A percentile compares a stretch with the other conserved stretches of the same genome.
Conservation (phyloP, 2,113 vertebrate species). For the Taxidea taxus region DNA sequence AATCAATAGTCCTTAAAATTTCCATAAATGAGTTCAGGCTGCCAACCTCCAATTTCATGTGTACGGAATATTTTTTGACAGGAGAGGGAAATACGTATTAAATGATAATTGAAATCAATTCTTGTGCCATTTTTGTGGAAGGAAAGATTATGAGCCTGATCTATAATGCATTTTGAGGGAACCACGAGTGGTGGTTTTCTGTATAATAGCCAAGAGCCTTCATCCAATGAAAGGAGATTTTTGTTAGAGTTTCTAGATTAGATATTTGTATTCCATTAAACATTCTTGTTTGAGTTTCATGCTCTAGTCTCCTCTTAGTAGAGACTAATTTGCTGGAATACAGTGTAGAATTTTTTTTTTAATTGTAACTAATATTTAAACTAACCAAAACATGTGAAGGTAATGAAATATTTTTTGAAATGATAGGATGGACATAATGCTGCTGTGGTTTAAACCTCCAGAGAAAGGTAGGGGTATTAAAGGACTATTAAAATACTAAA, state of each 20-base stretch:
- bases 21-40: constrained; percentile 50
- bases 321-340: constrained; percentile 36
- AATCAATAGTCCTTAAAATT: constrained; percentile 59
- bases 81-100: constrained; percentile 55
- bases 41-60: constrained; percentile 36
- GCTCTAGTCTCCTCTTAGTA: neutral
- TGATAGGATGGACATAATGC: neutral
- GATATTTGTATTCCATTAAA: constrained; percentile 52
- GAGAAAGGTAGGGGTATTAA: neutral
- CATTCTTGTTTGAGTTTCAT: constrained; percentile 34
- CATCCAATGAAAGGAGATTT: neutral
- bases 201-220: constrained; percentile 9
- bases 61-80: constrained; percentile 40
- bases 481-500: neutral
- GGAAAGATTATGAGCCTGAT: constrained; percentile 39
- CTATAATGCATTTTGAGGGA: constrained; percentile 41
- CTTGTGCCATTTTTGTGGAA: constrained; percentile 50
- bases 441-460: neutral
- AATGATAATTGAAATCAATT: constrained; percentile 73
- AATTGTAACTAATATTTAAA: constrained; percentile 56
- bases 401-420: constrained; percentile 21
- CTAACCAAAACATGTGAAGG: neutral
- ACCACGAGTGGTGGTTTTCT: neutral
- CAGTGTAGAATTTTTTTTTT: constrained; percentile 6
- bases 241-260: constrained; percentile 45